phyloP scores from a whole-genome alignment of 2,888 invertebrate species.

The Coleophora flavipennella region DNA sequence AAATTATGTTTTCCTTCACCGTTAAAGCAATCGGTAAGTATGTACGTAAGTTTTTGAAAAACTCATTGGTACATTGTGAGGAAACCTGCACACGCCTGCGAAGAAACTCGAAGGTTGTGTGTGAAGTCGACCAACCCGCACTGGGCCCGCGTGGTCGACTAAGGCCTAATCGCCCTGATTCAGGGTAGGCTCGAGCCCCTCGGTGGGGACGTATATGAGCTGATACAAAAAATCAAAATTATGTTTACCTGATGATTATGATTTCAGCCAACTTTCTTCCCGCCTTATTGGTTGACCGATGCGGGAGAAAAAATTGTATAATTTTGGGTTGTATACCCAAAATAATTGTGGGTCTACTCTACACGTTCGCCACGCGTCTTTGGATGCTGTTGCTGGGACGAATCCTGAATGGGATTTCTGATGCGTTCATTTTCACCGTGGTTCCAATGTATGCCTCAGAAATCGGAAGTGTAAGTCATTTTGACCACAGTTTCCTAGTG shows the following conservation, averaged over 20 bases:
- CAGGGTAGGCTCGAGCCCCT: too few species aligned
- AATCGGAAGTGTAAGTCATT: conserved; percentile 25
- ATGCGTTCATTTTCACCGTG: conserved; percentile 14
- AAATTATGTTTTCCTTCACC: too few species aligned
- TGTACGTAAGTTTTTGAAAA: too few species aligned
- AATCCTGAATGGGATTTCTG: conserved; percentile 12
- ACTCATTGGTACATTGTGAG: too few species aligned
- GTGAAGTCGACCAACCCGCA: too few species aligned
- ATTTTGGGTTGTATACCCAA: conserved; percentile 17
- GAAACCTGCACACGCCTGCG: too few species aligned
- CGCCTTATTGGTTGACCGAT: conserved; percentile 18
- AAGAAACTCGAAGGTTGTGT: too few species aligned
- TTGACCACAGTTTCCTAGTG: background rate
- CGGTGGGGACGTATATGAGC: background rate
- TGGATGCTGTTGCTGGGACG: conserved; percentile 26
- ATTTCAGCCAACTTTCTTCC: conserved; percentile 18
- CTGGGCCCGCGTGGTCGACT: too few species aligned
- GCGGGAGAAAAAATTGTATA: conserved; percentile 18
- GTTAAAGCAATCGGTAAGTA: too few species aligned
- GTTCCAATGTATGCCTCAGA: conserved; percentile 26
- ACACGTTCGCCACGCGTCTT: conserved; percentile 19
- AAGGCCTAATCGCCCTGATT: too few species aligned
- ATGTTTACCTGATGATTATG: background rate
- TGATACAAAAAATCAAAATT: background rate
- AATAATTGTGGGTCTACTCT: conserved; percentile 14